phyloP scores from a whole-genome alignment of 2,797 vertebrate species.

The Leptatherina wallacei region DNA sequence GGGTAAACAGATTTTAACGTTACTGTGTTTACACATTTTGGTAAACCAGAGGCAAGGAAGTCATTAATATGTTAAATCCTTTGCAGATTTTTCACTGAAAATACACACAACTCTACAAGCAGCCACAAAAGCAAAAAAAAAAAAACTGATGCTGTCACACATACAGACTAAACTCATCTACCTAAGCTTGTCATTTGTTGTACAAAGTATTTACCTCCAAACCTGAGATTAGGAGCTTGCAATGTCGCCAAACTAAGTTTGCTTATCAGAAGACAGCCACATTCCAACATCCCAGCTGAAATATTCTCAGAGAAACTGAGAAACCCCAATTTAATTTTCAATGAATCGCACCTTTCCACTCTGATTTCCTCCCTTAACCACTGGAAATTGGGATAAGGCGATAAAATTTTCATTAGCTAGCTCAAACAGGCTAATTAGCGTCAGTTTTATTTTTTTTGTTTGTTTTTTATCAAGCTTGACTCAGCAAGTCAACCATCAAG shows the following conservation, averaged over 20 bases:
- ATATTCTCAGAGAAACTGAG: not conserved
- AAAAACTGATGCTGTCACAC: not conserved
- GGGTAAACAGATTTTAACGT: not conserved
- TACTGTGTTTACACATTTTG: not conserved
- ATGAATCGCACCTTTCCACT: not conserved
- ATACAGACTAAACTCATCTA: not conserved
- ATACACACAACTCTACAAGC: not conserved
- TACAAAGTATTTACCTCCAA: not conserved
- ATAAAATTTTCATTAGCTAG: slow-evolving; percentile 16
- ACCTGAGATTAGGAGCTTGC: not conserved
- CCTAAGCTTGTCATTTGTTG: not conserved
- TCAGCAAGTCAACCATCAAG: slow-evolving; percentile 8
- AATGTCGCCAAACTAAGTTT: not conserved
- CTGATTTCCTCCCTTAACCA: no score
- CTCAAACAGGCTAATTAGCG: slow-evolving; percentile 7
- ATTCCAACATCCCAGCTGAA: not conserved
- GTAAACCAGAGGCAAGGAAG: not conserved
- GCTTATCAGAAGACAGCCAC: not conserved
- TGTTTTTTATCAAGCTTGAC: not conserved
- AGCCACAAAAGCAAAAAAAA: not conserved
- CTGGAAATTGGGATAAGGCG: slow-evolving; percentile 4
- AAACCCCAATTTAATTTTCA: not conserved
- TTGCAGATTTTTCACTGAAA: not conserved
- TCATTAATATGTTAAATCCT: not conserved
- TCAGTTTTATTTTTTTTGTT: slow-evolving; percentile 7